A percentile compares a stretch with the other conserved stretches of the same genome.
Conservation (phyloP, 1,140 invertebrate species). For the Scaptomyza pallida region DNA sequence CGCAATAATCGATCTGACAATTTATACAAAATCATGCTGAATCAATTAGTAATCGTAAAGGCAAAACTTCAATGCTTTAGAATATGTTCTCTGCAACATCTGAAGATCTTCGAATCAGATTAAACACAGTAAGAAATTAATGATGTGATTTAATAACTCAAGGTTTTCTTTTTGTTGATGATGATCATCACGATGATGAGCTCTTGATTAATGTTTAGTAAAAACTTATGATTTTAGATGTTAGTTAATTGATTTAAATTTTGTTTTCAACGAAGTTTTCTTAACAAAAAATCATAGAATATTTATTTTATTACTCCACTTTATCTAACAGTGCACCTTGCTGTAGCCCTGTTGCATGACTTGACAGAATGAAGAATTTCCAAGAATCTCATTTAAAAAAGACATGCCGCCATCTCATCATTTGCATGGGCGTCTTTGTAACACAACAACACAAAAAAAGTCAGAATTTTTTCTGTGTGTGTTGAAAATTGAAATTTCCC, state of each 20-base stretch:
- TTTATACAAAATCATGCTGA: slow-evolving; percentile 49
- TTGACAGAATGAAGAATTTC: slow-evolving; percentile 28
- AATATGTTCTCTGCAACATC: too few species aligned
- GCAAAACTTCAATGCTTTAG: neutral
- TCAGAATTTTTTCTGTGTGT: neutral
- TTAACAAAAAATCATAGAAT: too few species aligned
- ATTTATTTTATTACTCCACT: too few species aligned
- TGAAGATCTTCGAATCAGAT: too few species aligned
- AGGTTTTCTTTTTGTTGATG: too few species aligned
- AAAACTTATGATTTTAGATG: too few species aligned
- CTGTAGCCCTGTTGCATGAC: slow-evolving; percentile 13
- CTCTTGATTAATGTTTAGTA: too few species aligned
- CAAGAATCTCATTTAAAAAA: slow-evolving; percentile 29
- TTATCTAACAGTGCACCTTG: neutral
- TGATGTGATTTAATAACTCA: neutral
- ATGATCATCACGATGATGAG: too few species aligned
- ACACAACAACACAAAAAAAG: neutral
- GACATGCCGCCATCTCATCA: slow-evolving; percentile 20
- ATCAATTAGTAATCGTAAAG: slow-evolving; percentile 41
- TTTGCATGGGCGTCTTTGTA: slow-evolving; percentile 41
- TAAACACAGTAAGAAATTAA: neutral
- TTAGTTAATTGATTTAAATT: too few species aligned
- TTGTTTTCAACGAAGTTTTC: too few species aligned
- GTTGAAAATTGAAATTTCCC: slow-evolving; percentile 44
- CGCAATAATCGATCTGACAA: slow-evolving; percentile 42